Evolutionary conservation across 1,140 invertebrate genomes (phyloP).

Genomic region (Dendroctonus ponderosae): DNA sequence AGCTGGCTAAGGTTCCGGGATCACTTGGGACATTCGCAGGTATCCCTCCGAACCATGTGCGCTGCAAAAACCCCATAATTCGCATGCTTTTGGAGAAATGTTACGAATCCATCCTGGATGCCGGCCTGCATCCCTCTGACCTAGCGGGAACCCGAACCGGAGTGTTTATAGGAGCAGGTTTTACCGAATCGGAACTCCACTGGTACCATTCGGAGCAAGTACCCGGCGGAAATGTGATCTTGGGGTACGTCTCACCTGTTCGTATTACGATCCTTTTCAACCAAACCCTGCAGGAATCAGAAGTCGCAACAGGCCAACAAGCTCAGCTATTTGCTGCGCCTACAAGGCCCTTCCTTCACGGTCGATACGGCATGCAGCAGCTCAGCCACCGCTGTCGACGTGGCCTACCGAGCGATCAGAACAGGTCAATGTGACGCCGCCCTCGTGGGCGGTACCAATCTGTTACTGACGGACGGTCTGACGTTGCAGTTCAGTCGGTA

Average conservation of each 20-base stretch:
- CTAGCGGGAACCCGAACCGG: slow-evolving; percentile 72
- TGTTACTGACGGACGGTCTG: slow-evolving; percentile 79
- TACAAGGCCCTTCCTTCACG: slow-evolving; percentile 74
- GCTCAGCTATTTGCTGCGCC: slow-evolving; percentile 72
- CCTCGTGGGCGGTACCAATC: slow-evolving; percentile 79
- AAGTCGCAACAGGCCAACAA: slow-evolving; percentile 90
- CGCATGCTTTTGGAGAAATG: slow-evolving; percentile 79
- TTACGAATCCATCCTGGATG: slow-evolving; percentile 86
- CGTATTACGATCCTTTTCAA: not conserved
- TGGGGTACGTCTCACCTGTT: slow-evolving; percentile 58
- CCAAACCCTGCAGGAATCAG: slow-evolving; percentile 60
- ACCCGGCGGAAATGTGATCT: slow-evolving; percentile 62
- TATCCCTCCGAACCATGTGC: not conserved
- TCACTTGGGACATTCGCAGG: not conserved
- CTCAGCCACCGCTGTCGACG: slow-evolving; percentile 78
- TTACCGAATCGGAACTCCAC: slow-evolving; percentile 70
- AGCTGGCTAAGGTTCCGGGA: not conserved
- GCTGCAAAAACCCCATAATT: slow-evolving; percentile 49
- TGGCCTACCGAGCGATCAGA: slow-evolving; percentile 74
- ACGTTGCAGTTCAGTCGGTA: slow-evolving; percentile 76
- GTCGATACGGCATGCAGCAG: slow-evolving; percentile 90
- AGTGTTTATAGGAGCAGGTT: slow-evolving; percentile 68
- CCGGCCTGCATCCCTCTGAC: slow-evolving; percentile 65
- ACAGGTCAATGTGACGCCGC: slow-evolving; percentile 81
- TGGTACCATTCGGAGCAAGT: slow-evolving; percentile 66